Evolutionary conservation across 1,140 invertebrate genomes (phyloP).

Genomic region (Ips typographus): DNA sequence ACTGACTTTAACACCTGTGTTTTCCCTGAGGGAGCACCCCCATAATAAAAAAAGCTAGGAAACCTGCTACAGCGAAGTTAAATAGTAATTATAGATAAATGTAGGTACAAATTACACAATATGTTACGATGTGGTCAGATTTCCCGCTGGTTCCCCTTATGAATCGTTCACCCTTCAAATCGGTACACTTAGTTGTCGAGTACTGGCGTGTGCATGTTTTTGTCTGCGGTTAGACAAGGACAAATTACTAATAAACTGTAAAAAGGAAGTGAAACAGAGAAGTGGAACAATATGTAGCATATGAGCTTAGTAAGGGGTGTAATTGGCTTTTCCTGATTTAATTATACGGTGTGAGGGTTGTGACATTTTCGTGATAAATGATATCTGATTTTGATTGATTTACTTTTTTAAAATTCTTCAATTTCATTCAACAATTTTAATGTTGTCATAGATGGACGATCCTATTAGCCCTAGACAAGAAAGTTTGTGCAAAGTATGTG

Average conservation of each 20-base stretch:
- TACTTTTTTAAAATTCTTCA: neutral
- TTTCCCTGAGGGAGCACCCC: slow-evolving; percentile 5
- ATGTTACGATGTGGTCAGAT: slow-evolving; percentile 40
- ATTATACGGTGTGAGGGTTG: slow-evolving; percentile 39
- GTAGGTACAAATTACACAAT: slow-evolving; percentile 47
- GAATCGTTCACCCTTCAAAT: slow-evolving; percentile 34
- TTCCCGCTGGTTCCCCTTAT: slow-evolving; percentile 16
- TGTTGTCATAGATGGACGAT: slow-evolving; percentile 44
- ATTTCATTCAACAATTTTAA: neutral
- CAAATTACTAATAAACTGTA: too few relatives aligned
- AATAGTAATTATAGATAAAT: slow-evolving; percentile 39
- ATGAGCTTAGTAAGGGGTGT: slow-evolving; percentile 35
- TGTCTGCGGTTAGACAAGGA: slow-evolving; percentile 24
- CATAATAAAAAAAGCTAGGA: neutral
- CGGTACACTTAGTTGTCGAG: slow-evolving; percentile 2
- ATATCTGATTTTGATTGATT: neutral
- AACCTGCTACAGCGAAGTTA: slow-evolving; percentile 21
- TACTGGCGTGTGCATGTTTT: neutral
- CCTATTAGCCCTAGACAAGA: slow-evolving; percentile 38
- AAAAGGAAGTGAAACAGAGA: too few relatives aligned
- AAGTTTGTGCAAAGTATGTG: slow-evolving; percentile 64
- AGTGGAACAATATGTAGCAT: slow-evolving; percentile 24
- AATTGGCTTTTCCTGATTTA: slow-evolving; percentile 40
- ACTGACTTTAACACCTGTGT: slow-evolving; percentile 18
- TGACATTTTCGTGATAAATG: slow-evolving; percentile 30